Evolutionary conservation across 2,113 vertebrate genomes (phyloP).

Genomic region (Cygnus buccinator): DNA sequence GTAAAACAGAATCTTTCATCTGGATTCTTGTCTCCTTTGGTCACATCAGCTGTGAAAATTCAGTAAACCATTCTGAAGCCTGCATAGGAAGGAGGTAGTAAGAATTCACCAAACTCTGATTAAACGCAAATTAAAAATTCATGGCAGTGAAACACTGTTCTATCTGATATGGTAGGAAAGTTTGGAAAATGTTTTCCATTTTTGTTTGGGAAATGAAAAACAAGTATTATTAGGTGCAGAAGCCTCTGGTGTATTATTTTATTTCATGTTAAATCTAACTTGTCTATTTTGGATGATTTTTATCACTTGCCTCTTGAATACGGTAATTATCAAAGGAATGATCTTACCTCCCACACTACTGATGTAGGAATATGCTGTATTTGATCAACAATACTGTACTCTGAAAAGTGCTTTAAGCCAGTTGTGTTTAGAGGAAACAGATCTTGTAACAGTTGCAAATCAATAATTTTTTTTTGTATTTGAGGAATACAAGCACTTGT

Average conservation of each 20-base stretch:
- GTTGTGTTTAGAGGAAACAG: slow-evolving; percentile 45
- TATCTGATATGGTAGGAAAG: background rate
- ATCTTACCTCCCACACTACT: slow-evolving; percentile 31
- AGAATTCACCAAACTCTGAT: background rate
- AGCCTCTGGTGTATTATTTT: slow-evolving; percentile 1
- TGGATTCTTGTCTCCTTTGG: background rate
- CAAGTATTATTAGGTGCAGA: background rate
- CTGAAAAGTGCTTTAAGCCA: slow-evolving; percentile 51
- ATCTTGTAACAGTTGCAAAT: slow-evolving; percentile 55
- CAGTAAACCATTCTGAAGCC: background rate
- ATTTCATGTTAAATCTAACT: slow-evolving; percentile 50
- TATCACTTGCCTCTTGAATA: slow-evolving; percentile 52
- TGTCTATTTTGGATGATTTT: slow-evolving; percentile 56
- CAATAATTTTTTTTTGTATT: slow-evolving; percentile 59
- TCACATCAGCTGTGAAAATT: background rate
- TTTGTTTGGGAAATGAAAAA: background rate
- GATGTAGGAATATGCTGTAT: slow-evolving; percentile 30
- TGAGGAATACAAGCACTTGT: slow-evolving; percentile 45
- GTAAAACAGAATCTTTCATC: background rate
- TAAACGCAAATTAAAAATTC: slow-evolving; percentile 41
- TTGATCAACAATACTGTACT: slow-evolving; percentile 56
- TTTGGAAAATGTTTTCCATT: background rate
- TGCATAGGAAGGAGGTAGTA: background rate
- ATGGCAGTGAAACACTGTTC: background rate
- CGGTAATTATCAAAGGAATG: slow-evolving; percentile 48